Base-by-base conservation (phyloP, 2,113 vertebrate species). In the Galemys pyrenaicus region DNA sequence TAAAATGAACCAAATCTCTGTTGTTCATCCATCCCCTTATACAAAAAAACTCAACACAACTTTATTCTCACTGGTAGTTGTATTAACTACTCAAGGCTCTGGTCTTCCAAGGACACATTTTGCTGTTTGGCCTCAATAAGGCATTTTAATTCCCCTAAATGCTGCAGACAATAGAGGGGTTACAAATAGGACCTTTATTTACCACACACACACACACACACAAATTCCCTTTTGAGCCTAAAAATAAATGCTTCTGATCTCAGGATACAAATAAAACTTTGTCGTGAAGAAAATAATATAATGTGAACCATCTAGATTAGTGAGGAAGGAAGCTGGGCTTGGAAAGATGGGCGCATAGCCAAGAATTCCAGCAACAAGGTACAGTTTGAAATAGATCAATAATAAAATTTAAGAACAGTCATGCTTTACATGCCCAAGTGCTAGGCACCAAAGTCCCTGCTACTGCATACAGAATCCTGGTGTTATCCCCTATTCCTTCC, bases 241-340 rank as follows among this genome's bases (percentile, higher is more conserved):
- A 82, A 74, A 51, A 92, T 81, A 94, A 88, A 95, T 71, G 37
- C 30, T 78, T 91, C 86, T 79, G 62, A 95, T 81, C 77, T 81
- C 46, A 92, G 41, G 20, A 87, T 89, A 79, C 32, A 35, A 91
- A 62, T 12, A 64, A 75, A 88, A 89, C 65, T 16, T 6, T 12
- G 54, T 56, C 54, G 20, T 81, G 58, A 39, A 41, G 20, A 4
- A 68, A 71, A 88, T 51, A 77, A 78, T 35, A 13, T 71, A 67
- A 85, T 90, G 49, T 64, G 20, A 92, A 62, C 44, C 51, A 68
- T 79, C 68, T 56, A 79, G 26, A 91, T 1, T 10, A 83, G 8
- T 60, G 22, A 94, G 71, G 64, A 94, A 83, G 26, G 39, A 90
- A 82, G 49, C 32, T 35, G 12, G 54, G 73, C 41, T 84, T 83